These are phyloP conservation scores for Heteronetta atricapilla DNA, from an alignment of 2,113 vertebrate genomes.

Conservation along the genomic window DNA sequence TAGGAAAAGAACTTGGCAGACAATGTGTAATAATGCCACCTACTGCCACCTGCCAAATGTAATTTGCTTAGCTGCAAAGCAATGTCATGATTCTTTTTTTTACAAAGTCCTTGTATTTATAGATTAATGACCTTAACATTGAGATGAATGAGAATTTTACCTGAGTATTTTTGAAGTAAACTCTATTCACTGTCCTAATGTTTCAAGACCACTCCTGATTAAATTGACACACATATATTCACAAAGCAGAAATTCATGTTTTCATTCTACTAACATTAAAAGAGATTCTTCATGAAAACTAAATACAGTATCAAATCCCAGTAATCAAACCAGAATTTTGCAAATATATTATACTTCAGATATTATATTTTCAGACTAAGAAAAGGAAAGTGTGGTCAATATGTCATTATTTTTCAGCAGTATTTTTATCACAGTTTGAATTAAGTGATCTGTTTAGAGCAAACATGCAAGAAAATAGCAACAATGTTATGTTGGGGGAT, in stretches of 20 bases:
- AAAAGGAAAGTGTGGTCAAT: not conserved
- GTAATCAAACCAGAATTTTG: not conserved
- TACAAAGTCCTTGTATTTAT: not conserved
- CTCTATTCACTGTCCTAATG: not conserved
- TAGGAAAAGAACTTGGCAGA: not conserved
- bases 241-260: not conserved
- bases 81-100: not conserved
- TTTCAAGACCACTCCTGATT: not conserved
- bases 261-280: not conserved
- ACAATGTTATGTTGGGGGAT: not conserved
- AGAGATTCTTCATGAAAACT: not conserved
- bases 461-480: not conserved
- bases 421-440: conserved; percentile 22
- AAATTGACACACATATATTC: not conserved
- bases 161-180: not conserved
- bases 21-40: not conserved
- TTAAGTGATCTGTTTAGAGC: not conserved
- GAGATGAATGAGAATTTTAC: not conserved
- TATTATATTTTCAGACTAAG: not conserved
- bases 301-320: not conserved
- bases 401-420: conserved; percentile 8
- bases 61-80: not conserved
- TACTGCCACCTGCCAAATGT: not conserved
- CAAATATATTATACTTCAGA: not conserved
- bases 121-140: not conserved